Base-by-base conservation (phyloP, 2,888 invertebrate genomes). In the Drosophila sordidula region DNA sequence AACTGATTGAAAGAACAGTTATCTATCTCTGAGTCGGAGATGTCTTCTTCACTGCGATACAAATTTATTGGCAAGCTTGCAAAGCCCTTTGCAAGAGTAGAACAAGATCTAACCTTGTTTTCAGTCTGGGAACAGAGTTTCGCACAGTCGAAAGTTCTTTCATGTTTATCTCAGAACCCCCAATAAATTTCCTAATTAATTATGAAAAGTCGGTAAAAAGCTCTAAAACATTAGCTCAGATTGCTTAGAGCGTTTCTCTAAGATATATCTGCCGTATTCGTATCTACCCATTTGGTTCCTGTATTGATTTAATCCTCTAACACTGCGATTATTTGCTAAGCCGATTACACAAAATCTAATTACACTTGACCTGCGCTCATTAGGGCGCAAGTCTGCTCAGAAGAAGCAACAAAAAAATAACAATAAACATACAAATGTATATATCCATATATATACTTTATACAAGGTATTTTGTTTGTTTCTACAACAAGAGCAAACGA, bases 291-390 rank as follows among this genome's bases (percentile, higher is more conserved):
- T 18, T 29, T 8, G n/a, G 4, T 32, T 52, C 29, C 32, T 11
- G 52, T 38, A 29, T 29, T 29, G 29, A 9, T 26, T 39, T 26
- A 16, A 14, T 50, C 14, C 3, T 26, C 9, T 36, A 39, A 36
- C 8, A 16, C 34, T 54, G 39, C 36, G 46, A 50, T 65, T 59
- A 67, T 54, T 54, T 36, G 65, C 32, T 68, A 81, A 87, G 66
- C 73, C 64, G 82, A 68, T 85, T 81, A 83, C 61, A 70, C 47
- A n/a, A 65, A 70, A 73, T 76, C 66, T 78, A 83, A 78, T 87
- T 74, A 76, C 79, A 76, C 58, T 83, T 83, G 66, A 74, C 57
- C 82, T 71, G 34, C 42, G 57, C 87, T 73, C 70, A 81, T 83
- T 83, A 83, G 57, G 42, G 44, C 32, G 34, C 39, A 56, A 52